Base-by-base conservation (phyloP, 2,888 invertebrate species). In the Ypsolopha scabrella region DNA sequence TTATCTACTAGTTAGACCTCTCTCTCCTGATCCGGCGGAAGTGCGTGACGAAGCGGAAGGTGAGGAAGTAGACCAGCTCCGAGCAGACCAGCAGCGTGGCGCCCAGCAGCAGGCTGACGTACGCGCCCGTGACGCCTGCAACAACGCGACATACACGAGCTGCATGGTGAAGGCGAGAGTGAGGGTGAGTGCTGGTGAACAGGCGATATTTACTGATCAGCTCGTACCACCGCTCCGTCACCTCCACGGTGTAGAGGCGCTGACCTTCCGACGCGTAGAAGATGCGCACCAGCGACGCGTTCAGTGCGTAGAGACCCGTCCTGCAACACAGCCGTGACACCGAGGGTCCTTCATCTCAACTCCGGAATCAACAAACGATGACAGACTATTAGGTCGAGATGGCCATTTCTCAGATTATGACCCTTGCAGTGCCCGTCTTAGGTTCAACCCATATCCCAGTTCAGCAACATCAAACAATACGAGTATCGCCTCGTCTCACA, bases 51-150 rank as follows among this genome's bases (percentile, higher is more conserved):
- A n/a, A 72, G n/a, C 67, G 53, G 11, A 64, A 43, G 11, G 61
- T 60, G 41, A 59, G 53, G 65, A 67, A 59, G 64, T 67, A 77
- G 14, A 70, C 3, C 51, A 74, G 54, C 63, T 77, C 74, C 11
- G 60, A 48, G 39, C 52, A 50, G 7, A 55, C 52, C 39, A 72
- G 44, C 33, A 61, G 11, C 0, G 74, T 58, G 41, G 61, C 44
- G 0, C 70, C 70, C 13, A 63, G 37, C 45, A 63, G 45, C 2
- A 56, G 47, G 35, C 63, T 55, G 64, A 66, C 68, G 11, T 62
- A 60, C 47, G 69, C 60, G 54, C 67, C 57, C 3, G 65, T 45
- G 6, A 51, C 51, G 0, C 62, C 74, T 68, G 60, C 4, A 56
- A 59, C 44, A 49, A 48, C 34, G 6, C 10, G n/a, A n/a, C n/a